phyloP scores from a whole-genome alignment of 2,797 vertebrate species.

The Chiloscyllium punctatum region DNA sequence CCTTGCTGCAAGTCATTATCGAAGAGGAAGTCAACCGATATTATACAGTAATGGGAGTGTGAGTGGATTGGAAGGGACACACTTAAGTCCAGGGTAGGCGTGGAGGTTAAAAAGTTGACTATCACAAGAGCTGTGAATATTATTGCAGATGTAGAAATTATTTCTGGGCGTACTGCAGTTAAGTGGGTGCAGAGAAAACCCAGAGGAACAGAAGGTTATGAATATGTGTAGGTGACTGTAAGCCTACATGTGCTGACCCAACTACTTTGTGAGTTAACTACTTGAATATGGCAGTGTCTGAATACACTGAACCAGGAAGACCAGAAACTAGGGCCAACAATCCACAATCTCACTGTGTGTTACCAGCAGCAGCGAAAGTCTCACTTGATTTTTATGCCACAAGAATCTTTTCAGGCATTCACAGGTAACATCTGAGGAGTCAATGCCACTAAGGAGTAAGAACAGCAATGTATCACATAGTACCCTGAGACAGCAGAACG shows the following conservation, averaged over 20 bases:
- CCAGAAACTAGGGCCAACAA: background rate
- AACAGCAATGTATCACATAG: background rate
- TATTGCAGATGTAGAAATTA: background rate
- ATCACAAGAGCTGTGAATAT: background rate
- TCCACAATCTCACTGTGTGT: background rate
- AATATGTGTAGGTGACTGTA: background rate
- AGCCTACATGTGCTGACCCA: background rate
- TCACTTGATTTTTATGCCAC: background rate
- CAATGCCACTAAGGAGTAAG: background rate
- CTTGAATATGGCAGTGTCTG: background rate
- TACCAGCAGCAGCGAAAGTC: background rate
- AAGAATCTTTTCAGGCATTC: background rate
- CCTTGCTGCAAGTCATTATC: background rate
- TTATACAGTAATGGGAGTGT: background rate
- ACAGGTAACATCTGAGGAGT: background rate
- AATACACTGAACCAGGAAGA: background rate
- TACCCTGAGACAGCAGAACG: background rate
- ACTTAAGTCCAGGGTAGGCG: background rate
- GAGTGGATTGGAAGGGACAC: background rate
- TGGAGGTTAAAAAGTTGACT: background rate
- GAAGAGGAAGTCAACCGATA: background rate
- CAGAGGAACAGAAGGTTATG: background rate
- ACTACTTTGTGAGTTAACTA: background rate
- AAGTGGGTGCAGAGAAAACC: background rate
- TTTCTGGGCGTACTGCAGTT: background rate